Conservation (phyloP, 2,113 vertebrate species). For the Notarius quadriscutis region DNA sequence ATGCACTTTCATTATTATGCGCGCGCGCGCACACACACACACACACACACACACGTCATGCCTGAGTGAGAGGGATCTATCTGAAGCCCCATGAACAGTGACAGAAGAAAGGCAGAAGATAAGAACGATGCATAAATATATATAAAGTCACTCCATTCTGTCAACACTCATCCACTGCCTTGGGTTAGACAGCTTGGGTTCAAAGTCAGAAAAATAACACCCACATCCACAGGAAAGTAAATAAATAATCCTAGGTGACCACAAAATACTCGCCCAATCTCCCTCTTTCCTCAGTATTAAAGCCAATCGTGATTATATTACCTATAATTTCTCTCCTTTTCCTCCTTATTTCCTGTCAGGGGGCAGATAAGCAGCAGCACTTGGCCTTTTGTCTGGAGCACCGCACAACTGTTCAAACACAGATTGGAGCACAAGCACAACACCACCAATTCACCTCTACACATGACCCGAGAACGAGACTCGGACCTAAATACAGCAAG, state of each 20-base stretch:
- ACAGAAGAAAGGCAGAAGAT: constrained; percentile 30
- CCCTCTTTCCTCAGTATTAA: constrained; percentile 1
- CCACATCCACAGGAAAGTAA: constrained; percentile 5
- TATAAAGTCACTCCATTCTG: constrained; percentile 26
- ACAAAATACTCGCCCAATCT: constrained; percentile 34
- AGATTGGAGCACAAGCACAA: constrained; percentile 26
- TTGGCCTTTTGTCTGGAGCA: constrained; percentile 29
- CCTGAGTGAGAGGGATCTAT: constrained; percentile 33
- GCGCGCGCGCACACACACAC: not conserved
- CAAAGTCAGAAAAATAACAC: constrained; percentile 15
- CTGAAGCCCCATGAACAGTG: constrained; percentile 19
- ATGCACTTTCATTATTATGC: not conserved
- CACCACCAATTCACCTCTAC: constrained; percentile 1
- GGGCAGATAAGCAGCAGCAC: constrained; percentile 1
- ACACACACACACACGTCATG: constrained; percentile 23
- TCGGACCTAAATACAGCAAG: not conserved
- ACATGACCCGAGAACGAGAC: constrained; percentile 1
- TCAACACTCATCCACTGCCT: constrained; percentile 36
- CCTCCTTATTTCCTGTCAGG: not conserved
- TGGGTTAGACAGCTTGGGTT: constrained; percentile 28
- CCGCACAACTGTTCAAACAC: constrained; percentile 48
- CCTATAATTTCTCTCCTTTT: not conserved
- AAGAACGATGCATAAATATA: constrained; percentile 34
- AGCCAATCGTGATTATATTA: constrained; percentile 12
- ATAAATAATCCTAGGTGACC: not conserved